Conservation (phyloP, 2,113 vertebrate genomes). For the Thunnus maccoyii region DNA sequence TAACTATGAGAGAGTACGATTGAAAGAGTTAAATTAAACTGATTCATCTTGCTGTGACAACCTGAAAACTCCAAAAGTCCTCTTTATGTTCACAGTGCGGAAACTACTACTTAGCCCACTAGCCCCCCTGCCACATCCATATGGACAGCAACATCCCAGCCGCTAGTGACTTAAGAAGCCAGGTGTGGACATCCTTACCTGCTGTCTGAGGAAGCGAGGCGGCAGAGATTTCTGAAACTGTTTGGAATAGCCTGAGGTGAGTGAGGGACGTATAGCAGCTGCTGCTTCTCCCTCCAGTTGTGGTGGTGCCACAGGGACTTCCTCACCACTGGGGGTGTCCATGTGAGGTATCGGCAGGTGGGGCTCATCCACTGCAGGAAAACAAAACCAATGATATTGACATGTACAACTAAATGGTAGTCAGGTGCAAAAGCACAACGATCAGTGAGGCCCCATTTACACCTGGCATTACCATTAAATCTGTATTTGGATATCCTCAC, state of each 20-base stretch:
- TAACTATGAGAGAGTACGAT: too few relatives aligned
- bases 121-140: too few relatives aligned
- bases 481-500: too few relatives aligned
- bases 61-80: too few relatives aligned
- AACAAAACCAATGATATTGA: not conserved
- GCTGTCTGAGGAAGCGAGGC: constrained; percentile 97
- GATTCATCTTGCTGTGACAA: not conserved
- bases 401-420: not conserved
- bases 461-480: too few relatives aligned
- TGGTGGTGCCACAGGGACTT: constrained; percentile 75
- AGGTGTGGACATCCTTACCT: constrained; percentile 82
- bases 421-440: not conserved
- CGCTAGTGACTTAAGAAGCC: not conserved
- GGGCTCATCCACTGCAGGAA: constrained; percentile 79
- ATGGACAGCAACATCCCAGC: not conserved
- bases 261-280: constrained; percentile 90
- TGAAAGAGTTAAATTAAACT: not conserved
- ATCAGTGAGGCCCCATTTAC: too few relatives aligned
- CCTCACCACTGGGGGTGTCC: constrained; percentile 78
- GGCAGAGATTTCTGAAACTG: constrained; percentile 98
- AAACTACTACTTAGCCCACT: not conserved
- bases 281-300: constrained; percentile 91
- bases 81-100: not conserved
- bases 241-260: constrained; percentile 96
- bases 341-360: constrained; percentile 74